phyloP scores from a whole-genome alignment of 2,888 invertebrate species.

The Aromia moschata region DNA sequence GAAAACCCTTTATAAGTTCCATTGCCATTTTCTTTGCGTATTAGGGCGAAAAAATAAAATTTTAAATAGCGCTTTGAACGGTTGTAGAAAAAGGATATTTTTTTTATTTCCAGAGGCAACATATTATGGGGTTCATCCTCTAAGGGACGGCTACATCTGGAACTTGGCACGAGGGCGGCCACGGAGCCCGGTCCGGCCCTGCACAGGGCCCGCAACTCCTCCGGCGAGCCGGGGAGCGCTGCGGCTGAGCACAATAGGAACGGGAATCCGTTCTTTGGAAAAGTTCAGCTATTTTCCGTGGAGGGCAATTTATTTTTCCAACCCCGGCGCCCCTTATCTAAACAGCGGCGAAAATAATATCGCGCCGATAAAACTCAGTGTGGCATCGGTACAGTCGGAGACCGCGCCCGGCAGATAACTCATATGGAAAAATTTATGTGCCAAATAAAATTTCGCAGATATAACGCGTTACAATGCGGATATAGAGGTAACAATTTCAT shows the following conservation, averaged over 20 bases:
- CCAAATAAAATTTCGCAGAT: slow-evolving; percentile 36
- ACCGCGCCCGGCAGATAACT: slow-evolving; percentile 48
- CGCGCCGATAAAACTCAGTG: slow-evolving; percentile 62
- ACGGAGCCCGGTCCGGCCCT: too few relatives aligned
- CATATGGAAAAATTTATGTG: slow-evolving; percentile 55
- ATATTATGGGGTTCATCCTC: too few relatives aligned
- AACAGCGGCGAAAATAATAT: slow-evolving; percentile 66
- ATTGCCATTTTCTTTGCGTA: too few relatives aligned
- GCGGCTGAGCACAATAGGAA: slow-evolving; percentile 55
- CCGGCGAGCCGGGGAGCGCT: slow-evolving; percentile 32
- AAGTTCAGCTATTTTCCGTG: slow-evolving; percentile 64
- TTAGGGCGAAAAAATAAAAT: too few relatives aligned
- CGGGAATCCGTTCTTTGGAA: slow-evolving; percentile 62
- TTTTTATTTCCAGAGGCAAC: too few relatives aligned
- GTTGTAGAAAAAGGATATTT: too few relatives aligned
- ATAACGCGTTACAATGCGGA: slow-evolving; percentile 11
- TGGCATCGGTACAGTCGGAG: slow-evolving; percentile 59
- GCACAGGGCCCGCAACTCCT: slow-evolving; percentile 31
- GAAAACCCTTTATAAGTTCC: too few relatives aligned
- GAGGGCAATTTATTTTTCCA: slow-evolving; percentile 66
- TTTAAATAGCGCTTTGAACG: too few relatives aligned
- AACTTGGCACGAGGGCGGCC: too few relatives aligned
- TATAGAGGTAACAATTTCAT: slow-evolving; percentile 11
- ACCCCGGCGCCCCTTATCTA: slow-evolving; percentile 63
- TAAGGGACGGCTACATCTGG: too few relatives aligned